Evolutionary conservation across 2,113 vertebrate species (phyloP).

Genomic region (Ciconia boyciana): DNA sequence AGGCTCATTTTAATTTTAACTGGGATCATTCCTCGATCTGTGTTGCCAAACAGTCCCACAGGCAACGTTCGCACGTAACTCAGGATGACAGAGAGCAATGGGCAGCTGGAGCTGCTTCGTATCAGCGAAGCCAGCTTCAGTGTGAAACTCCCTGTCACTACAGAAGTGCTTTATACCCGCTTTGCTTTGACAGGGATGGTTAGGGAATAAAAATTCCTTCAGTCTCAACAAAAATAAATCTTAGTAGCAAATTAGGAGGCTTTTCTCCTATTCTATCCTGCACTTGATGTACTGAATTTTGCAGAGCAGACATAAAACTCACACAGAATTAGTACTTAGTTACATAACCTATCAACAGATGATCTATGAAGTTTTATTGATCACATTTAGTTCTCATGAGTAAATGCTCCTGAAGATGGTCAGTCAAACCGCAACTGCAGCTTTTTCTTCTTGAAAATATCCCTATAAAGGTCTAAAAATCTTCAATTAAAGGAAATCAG

Average conservation of each 20-base stretch:
- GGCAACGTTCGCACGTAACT: background rate
- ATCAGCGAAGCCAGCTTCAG: background rate
- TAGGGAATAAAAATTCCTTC: background rate
- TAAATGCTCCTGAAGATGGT: background rate
- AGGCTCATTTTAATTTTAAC: background rate
- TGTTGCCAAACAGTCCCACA: background rate
- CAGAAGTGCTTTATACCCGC: background rate
- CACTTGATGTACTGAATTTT: background rate
- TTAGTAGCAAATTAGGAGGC: background rate
- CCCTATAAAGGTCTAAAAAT: background rate
- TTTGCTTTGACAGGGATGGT: background rate
- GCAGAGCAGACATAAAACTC: background rate
- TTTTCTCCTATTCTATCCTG: background rate
- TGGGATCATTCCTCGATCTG: background rate
- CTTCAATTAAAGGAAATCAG: background rate
- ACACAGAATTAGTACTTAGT: background rate
- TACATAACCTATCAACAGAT: background rate
- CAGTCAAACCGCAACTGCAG: background rate
- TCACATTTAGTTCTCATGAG: background rate
- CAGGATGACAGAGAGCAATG: background rate
- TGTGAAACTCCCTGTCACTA: background rate
- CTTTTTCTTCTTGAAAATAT: background rate
- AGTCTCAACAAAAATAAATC: background rate
- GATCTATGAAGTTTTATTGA: background rate
- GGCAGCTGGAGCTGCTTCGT: background rate